A percentile compares a stretch with the other conserved stretches of the same genome.
These are phyloP conservation scores for Prunella fulvescens DNA, from an alignment of 2,113 vertebrate genomes.

Conservation along the genomic window DNA sequence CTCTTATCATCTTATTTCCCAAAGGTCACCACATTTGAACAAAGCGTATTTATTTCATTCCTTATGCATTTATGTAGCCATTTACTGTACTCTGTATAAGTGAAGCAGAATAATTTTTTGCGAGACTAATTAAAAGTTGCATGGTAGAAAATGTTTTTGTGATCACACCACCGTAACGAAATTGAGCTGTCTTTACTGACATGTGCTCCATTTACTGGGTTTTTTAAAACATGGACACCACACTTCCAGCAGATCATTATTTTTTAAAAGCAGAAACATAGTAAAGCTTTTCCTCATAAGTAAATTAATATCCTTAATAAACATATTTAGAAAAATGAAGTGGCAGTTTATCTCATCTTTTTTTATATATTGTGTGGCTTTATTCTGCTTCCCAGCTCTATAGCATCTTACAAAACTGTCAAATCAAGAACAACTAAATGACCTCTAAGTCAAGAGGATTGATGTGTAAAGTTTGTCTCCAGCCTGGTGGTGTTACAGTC, in stretches of 20 bases:
- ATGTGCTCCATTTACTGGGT: constrained; percentile 27
- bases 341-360: not conserved
- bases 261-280: not conserved
- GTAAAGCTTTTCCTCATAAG: not conserved
- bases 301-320: not conserved
- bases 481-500: not conserved
- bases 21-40: constrained; percentile 33
- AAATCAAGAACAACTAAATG: not conserved
- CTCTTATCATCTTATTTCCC: constrained; percentile 24
- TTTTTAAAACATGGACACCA: constrained; percentile 39
- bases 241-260: not conserved
- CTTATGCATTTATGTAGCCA: constrained; percentile 27
- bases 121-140: constrained; percentile 44
- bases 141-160: constrained; percentile 54
- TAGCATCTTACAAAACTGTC: not conserved
- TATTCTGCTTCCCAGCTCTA: not conserved
- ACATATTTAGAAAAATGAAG: not conserved
- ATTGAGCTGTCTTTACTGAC: constrained; percentile 56
- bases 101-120: constrained; percentile 61
- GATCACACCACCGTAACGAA: constrained; percentile 58
- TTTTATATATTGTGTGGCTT: not conserved
- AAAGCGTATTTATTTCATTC: constrained; percentile 45
- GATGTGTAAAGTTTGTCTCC: not conserved
- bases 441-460: not conserved
- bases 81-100: constrained; percentile 61